A percentile compares a stretch with the other conserved stretches of the same genome.
Conservation (phyloP, 2,797 vertebrate species). For the Fistularia tabacaria region DNA sequence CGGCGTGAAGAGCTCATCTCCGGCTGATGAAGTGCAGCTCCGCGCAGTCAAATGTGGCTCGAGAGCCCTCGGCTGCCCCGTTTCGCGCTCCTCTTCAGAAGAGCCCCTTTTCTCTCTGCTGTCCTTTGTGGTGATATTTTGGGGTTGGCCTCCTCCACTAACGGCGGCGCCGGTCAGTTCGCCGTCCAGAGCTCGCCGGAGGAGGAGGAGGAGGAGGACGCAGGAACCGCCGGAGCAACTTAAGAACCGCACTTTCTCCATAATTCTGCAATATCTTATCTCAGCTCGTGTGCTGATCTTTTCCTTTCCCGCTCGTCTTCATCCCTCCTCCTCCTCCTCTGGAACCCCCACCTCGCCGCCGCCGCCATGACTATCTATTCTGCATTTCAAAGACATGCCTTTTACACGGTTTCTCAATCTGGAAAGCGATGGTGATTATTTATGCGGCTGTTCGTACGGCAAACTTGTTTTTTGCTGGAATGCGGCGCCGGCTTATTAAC, state of each 20-base stretch:
- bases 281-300: background rate
- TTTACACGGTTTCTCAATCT: constrained; percentile 8
- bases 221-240: background rate
- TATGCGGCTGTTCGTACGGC: constrained; percentile 17
- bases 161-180: too few species aligned
- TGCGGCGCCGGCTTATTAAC: constrained; percentile 23
- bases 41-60: too few species aligned
- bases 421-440: constrained; percentile 8
- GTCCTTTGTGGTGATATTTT: too few species aligned
- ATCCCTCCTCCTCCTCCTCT: background rate
- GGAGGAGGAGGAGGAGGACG: background rate
- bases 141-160: too few species aligned
- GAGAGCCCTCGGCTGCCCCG: too few species aligned
- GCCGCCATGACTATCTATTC: background rate
- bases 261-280: background rate
- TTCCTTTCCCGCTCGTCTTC: too few species aligned
- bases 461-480: constrained; percentile 8
- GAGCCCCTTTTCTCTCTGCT: too few species aligned
- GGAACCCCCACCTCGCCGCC: too few species aligned
- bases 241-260: background rate
- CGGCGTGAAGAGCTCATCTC: too few species aligned
- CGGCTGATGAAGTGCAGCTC: too few species aligned
- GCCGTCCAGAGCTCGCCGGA: background rate
- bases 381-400: constrained; percentile 11
- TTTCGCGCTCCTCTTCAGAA: too few species aligned